Evolutionary conservation across 2,888 invertebrate genomes (phyloP), one percentile per base, ranked within the genome.

Genomic region (Myopa tessellatipennis): DNA sequence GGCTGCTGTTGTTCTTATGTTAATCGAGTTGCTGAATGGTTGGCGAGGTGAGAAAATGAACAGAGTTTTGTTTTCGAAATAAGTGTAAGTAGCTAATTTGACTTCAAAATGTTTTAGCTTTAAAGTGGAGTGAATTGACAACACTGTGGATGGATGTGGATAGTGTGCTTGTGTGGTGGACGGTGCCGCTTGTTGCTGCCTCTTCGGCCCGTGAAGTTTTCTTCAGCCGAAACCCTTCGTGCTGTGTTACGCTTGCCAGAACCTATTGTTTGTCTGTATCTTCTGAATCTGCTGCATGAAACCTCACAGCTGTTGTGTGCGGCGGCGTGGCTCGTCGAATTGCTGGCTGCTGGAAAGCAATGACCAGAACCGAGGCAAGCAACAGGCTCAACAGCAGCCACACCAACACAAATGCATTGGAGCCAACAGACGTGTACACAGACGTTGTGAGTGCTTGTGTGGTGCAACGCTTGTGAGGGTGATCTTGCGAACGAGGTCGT

Each of bases 221-320:
- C 45, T 45, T n/a, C 61, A 16, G 38, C 34, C 38, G 65, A 65
- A 65, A 36, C 55, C 55, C 55, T 55, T 3, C 55, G 5, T 4
- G 4, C 55, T 5, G 55, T 12, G 55, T n/a, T 16, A n/a, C n/a
- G 36, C 38, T 52, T 34, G 74, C 52, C 12, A n/a, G 45, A 12
- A 26, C 18, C 36, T 65, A 65, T 74, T 55, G 74, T 74, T 52
- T 67, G 71, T 70, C 45, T 78, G 14, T 58, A 40, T 50, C 18
- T 38, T 38, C 61, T 67, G 58, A 68, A 63, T 69, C 45, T 45
- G 6, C 45, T 45, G 45, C 45, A 45, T 10, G 45, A 45, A 45
- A 60, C n/a, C 65, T 61, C 71, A 65, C 80, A 80, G 80, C 80
- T 80, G 80, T 80, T 80, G 80, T 76, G 76, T 71, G 76, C 68